A percentile compares a stretch with the other conserved stretches of the same genome.
phyloP scores from a whole-genome alignment of 1,140 invertebrate species.

The Drosophila melanica region DNA sequence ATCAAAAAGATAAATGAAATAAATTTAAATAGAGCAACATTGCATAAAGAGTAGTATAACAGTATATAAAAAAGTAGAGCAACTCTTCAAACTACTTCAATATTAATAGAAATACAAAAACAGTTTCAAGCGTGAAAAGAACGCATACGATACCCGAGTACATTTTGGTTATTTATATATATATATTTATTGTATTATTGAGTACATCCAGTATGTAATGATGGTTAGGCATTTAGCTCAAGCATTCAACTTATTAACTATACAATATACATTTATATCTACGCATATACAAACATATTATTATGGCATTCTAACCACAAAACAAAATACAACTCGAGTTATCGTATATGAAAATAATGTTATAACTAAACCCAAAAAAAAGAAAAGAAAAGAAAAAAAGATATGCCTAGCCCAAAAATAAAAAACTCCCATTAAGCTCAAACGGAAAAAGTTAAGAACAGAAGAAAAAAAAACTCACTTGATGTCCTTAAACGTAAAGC shows the following conservation, averaged over 20 bases:
- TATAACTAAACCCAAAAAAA: not conserved
- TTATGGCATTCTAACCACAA: slow-evolving; percentile 33
- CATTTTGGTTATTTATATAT: slow-evolving; percentile 33
- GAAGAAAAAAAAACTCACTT: slow-evolving; percentile 49
- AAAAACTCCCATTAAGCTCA: slow-evolving; percentile 28
- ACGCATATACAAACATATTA: slow-evolving; percentile 27
- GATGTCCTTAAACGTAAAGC: slow-evolving; percentile 60
- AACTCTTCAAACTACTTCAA: slow-evolving; percentile 17
- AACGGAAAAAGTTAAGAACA: slow-evolving; percentile 12
- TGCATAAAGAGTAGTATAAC: slow-evolving; percentile 9
- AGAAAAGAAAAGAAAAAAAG: not conserved
- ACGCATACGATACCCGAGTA: slow-evolving; percentile 31
- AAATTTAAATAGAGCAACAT: not conserved
- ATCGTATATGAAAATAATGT: slow-evolving; percentile 30
- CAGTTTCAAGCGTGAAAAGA: slow-evolving; percentile 36
- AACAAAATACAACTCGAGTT: slow-evolving; percentile 27
- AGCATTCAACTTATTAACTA: slow-evolving; percentile 50
- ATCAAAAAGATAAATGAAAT: not conserved
- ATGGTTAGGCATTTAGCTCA: slow-evolving; percentile 76
- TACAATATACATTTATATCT: slow-evolving; percentile 47
- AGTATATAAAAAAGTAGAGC: slow-evolving; percentile 32
- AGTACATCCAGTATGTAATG: slow-evolving; percentile 5
- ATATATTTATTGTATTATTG: slow-evolving; percentile 33
- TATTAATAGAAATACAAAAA: slow-evolving; percentile 2
- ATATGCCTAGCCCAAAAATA: slow-evolving; percentile 20